Base-by-base conservation (phyloP, 2,888 invertebrate species). In the Dorcus hopei region DNA sequence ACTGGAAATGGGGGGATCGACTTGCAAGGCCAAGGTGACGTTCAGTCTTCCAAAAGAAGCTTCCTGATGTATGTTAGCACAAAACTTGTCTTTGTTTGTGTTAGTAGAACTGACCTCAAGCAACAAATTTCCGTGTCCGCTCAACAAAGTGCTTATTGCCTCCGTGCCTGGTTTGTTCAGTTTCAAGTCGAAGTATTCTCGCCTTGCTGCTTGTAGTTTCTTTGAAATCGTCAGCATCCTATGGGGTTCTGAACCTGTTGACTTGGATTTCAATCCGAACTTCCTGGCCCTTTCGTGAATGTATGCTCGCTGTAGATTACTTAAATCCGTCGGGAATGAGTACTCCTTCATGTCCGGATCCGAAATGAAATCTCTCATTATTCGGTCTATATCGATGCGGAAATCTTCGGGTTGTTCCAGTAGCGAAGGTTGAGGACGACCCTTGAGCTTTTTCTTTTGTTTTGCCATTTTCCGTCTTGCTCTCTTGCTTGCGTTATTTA, bases 281-380 rank as follows among this genome's bases (percentile, higher is more conserved):
- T 84, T 81, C 49, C 81, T 82, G 43, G 88, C 88, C 33, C 87
- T 82, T 63, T 86, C 82, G 74, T 93, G 93, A 61, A 94, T 85
- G 72, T 90, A 93, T 9, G 89, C 90, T 65, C 94, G 82, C 76
- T 94, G 91, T 64, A 86, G 85, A 8, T 89, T 87, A 9, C 87
- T 89, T 59, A 93, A 80, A 45, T 89, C 89, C 3, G 89, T 85
- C 3, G 91, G 89, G 83, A 76, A 76, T 39, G 71, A 68, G 54
- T 69, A 69, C 59, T 73, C 71, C 9, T 55, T 65, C 39, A 60
- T 42, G 26, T 68, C 67, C 9, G 69, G 67, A 64, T 74, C 65
- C 16, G 65, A 64, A 40, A 74, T 47, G 56, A 76, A 76, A 3
- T 70, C 66, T 42, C 70, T 66, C 39, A 76, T 69, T 9, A 72